These are phyloP conservation scores for Equus quagga DNA, from an alignment of 2,113 vertebrate genomes.

Conservation along the genomic window DNA sequence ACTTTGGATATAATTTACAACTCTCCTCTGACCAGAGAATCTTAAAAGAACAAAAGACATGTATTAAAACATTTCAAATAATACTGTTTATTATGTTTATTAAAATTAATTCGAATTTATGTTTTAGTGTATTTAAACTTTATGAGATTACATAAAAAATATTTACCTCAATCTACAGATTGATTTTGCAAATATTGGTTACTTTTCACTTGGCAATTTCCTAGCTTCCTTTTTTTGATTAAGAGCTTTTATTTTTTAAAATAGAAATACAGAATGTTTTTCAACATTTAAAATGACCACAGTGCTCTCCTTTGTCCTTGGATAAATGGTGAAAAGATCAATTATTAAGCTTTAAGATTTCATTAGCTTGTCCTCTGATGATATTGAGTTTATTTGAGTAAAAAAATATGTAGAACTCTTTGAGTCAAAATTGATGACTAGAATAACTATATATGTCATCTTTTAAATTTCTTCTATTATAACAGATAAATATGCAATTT, in stretches of 20 bases:
- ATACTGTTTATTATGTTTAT: not conserved
- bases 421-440: slow-evolving; percentile 63
- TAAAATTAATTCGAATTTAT: not conserved
- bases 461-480: slow-evolving; percentile 48
- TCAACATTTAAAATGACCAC: not conserved
- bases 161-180: not conserved
- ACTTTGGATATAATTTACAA: slow-evolving; percentile 27
- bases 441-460: slow-evolving; percentile 23
- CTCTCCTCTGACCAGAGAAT: not conserved
- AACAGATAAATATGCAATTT: slow-evolving; percentile 35
- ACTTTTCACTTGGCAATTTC: slow-evolving; percentile 22
- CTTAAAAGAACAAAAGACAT: not conserved
- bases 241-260: not conserved
- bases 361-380: slow-evolving; percentile 41
- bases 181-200: slow-evolving; percentile 12
- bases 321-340: not conserved
- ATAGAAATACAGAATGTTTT: not conserved
- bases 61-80: not conserved
- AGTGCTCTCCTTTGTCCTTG: not conserved
- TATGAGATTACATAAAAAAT: slow-evolving; percentile 29
- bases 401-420: slow-evolving; percentile 22
- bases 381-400: not conserved
- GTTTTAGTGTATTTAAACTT: not conserved
- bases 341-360: not conserved
- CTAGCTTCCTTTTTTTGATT: not conserved